Percentiles rank a stretch among this genome's conserved stretches.
Evolutionary conservation across 2,888 invertebrate species (phyloP).

Genomic region (Drosophila fungiperda): DNA sequence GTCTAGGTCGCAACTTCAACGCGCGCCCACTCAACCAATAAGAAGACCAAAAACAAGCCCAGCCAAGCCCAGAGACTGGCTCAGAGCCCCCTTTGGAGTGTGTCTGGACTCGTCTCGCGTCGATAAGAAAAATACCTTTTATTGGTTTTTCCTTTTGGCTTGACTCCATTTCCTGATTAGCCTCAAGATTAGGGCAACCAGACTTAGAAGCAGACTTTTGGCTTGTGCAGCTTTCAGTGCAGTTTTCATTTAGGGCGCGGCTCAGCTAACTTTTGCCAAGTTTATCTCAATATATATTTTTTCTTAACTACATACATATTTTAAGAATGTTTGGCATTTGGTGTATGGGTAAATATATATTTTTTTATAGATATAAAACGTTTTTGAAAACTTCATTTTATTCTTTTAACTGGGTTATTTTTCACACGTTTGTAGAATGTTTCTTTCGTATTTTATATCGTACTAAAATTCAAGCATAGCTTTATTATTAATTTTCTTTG

Average conservation of each 20-base stretch:
- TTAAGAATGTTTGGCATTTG: slow-evolving; percentile 16
- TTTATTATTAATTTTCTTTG: neutral
- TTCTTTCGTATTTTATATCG: neutral
- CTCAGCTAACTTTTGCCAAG: slow-evolving; percentile 26
- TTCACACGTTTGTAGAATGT: neutral
- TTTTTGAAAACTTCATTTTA: slow-evolving; percentile 8
- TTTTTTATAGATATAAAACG: slow-evolving; percentile 1
- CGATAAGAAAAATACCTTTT: slow-evolving; percentile 78
- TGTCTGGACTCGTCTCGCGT: slow-evolving; percentile 10
- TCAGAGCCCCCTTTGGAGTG: slow-evolving; percentile 10
- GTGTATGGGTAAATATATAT: neutral
- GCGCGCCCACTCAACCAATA: slow-evolving; percentile 63
- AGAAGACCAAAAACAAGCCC: slow-evolving; percentile 13
- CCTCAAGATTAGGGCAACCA: slow-evolving; percentile 54
- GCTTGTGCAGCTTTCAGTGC: slow-evolving; percentile 14
- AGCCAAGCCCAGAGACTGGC: slow-evolving; percentile 17
- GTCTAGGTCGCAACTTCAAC: slow-evolving; percentile 66
- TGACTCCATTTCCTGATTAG: slow-evolving; percentile 73
- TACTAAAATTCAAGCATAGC: neutral
- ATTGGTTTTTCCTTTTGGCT: slow-evolving; percentile 69
- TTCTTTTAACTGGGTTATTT: neutral
- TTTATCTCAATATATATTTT: neutral
- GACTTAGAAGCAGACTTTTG: slow-evolving; percentile 20
- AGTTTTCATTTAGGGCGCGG: slow-evolving; percentile 56
- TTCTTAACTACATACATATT: slow-evolving; percentile 17